phyloP scores from a whole-genome alignment of 30 jellyfish, hydroid and myxozoan species.

The Pseudorhiza aurosa region DNA sequence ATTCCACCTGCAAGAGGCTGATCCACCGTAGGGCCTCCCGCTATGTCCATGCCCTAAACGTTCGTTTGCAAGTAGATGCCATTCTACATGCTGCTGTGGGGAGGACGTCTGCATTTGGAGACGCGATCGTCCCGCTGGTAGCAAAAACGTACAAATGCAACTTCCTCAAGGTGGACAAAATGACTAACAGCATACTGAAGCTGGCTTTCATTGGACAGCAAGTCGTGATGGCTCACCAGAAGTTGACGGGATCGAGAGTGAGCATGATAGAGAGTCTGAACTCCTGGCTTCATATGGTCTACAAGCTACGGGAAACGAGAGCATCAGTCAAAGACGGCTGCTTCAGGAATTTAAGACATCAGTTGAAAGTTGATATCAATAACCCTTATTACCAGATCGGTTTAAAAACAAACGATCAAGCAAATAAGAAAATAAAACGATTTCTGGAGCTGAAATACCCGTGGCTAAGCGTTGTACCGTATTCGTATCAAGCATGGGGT shows the following conservation, averaged over 20 bases:
- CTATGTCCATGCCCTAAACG: slow-evolving; percentile 1
- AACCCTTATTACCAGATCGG: slow-evolving; percentile 20
- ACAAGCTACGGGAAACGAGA: background rate
- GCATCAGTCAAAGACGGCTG: slow-evolving; percentile 5
- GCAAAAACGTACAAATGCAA: slow-evolving; percentile 11
- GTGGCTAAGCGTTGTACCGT: slow-evolving; percentile 18
- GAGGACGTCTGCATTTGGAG: slow-evolving; percentile 39
- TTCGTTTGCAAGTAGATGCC: background rate
- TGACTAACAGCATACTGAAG: slow-evolving; percentile 12
- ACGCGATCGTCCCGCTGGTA: slow-evolving; percentile 25
- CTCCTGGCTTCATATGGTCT: slow-evolving; percentile 26
- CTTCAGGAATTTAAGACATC: background rate
- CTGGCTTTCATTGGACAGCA: slow-evolving; percentile 56
- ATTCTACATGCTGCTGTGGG: slow-evolving; percentile 15
- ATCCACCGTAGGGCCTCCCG: slow-evolving; percentile 26
- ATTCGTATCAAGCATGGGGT: slow-evolving; percentile 22
- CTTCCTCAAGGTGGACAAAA: slow-evolving; percentile 14
- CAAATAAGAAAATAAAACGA: background rate
- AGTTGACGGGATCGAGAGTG: slow-evolving; percentile 26
- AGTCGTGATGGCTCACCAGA: slow-evolving; percentile 46
- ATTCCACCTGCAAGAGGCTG: slow-evolving; percentile 9
- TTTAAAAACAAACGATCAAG: slow-evolving; percentile 5
- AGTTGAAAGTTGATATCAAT: background rate
- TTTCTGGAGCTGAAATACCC: slow-evolving; percentile 33
- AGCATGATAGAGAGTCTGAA: slow-evolving; percentile 29